A percentile compares a stretch with the other conserved stretches of the same genome.
phyloP scores from a whole-genome alignment of 2,888 invertebrate genomes.

The Drosophila planitibia region DNA sequence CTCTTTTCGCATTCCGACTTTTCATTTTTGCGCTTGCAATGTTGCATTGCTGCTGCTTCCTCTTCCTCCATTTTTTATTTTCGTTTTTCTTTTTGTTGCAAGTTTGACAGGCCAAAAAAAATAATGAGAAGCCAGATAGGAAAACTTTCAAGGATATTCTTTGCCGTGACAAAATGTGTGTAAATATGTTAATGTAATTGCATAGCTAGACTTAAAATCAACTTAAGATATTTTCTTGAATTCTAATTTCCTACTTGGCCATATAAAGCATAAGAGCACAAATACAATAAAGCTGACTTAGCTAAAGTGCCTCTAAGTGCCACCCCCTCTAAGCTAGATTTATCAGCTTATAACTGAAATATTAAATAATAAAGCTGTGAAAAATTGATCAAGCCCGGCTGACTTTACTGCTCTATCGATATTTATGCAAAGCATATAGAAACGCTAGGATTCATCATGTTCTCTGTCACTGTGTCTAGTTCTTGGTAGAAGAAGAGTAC shows the following conservation, averaged over 20 bases:
- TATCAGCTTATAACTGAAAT: not conserved
- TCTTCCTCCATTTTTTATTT: not conserved
- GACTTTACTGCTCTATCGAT: not conserved
- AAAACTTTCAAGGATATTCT: constrained; percentile 12
- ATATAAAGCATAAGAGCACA: not conserved
- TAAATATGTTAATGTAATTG: not conserved
- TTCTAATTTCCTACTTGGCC: not conserved
- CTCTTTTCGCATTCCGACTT: constrained; percentile 39
- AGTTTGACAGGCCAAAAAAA: constrained; percentile 36
- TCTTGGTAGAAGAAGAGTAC: not conserved
- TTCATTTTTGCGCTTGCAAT: constrained; percentile 44
- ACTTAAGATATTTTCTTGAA: not conserved
- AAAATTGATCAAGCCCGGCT: not conserved
- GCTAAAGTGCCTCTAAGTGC: not conserved
- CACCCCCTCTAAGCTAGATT: not conserved
- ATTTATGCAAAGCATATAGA: not conserved
- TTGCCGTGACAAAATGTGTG: constrained; percentile 14
- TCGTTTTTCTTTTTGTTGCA: constrained; percentile 8
- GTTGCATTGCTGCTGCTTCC: constrained; percentile 10
- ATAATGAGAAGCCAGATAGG: constrained; percentile 12
- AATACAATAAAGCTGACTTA: not conserved
- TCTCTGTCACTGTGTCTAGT: not conserved
- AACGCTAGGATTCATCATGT: not conserved
- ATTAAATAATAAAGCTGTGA: not conserved
- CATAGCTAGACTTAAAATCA: not conserved